A percentile compares a stretch with the other conserved stretches of the same genome.
Conservation (phyloP, 2,888 invertebrate genomes). For the Anticlea derivata region DNA sequence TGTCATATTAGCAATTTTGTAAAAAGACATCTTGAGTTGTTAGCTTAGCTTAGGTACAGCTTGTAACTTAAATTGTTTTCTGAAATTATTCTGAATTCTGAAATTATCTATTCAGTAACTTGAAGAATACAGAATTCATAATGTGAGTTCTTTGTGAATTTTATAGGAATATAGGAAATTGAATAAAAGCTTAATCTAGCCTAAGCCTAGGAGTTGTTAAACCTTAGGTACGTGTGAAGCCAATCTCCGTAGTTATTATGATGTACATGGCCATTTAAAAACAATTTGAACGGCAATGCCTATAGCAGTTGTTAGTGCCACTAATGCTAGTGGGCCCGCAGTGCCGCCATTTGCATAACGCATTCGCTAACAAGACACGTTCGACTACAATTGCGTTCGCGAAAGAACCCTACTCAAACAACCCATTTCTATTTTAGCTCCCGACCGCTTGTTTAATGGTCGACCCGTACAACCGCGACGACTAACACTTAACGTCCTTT, state of each 20-base stretch:
- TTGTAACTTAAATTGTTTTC: too few species aligned
- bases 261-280: slow-evolving; percentile 23
- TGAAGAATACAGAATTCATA: background rate
- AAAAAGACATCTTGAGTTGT: too few species aligned
- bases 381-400: slow-evolving; percentile 80
- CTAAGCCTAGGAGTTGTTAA: slow-evolving; percentile 3
- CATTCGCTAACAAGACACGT: slow-evolving; percentile 83
- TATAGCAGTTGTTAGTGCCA: slow-evolving; percentile 37
- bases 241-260: slow-evolving; percentile 4
- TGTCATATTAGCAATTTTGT: too few species aligned
- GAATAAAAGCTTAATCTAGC: slow-evolving; percentile 7
- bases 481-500: slow-evolving; percentile 83
- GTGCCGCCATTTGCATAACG: slow-evolving; percentile 71
- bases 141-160: too few species aligned
- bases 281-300: slow-evolving; percentile 25
- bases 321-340: slow-evolving; percentile 44
- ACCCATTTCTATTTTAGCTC: slow-evolving; percentile 82
- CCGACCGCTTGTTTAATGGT: slow-evolving; percentile 81
- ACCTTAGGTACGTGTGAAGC: slow-evolving; percentile 10
- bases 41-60: too few species aligned
- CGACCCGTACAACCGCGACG: slow-evolving; percentile 80
- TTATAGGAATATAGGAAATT: slow-evolving; percentile 1
- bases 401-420: slow-evolving; percentile 83
- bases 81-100: too few species aligned
- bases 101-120: too few species aligned